Base-by-base conservation (phyloP, 2,113 vertebrate genomes). In the Hydropotes inermis region DNA sequence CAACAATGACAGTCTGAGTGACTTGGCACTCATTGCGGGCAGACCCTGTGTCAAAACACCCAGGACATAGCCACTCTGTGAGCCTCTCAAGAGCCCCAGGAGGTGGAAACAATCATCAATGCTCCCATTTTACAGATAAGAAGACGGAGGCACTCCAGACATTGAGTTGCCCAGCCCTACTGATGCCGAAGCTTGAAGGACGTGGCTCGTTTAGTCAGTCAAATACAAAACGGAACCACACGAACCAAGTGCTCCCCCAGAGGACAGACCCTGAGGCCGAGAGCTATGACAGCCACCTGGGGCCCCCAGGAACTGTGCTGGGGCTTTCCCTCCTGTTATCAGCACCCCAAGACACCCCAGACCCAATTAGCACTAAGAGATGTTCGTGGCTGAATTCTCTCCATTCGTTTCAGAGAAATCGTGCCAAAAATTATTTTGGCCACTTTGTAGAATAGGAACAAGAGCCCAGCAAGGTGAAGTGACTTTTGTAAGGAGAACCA, bases 11-110 rank as follows among this genome's bases (percentile, higher is more conserved):
- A 27, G 58, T 27, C 1, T 3, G 19, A 33, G 0, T 14, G 70
- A 28, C 47, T 1, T 14, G 13, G 70, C 39, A 16, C 45, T 89
- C 45, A 4, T 27, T 14, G 45, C 2, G 2, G 30, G 17, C 83
- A 30, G 19, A 25, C 16, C 23, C 39, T 10, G 3, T 39, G 64
- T 54, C 39, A 28, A 67, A 30, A 52, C 15, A 30, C 7, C 14
- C 5, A 13, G 36, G 21, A 11, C 25, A 21, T 3, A 8, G 27
- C 6, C 3, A 39, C 27, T 1, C 47, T 10, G 0, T 0, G 15
- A 67, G 45, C 15, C 28, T 64, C 36, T 0, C 8, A 16, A 76
- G 83, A 54, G 25, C 43, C 23, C 83, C 19, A 8, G 54, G 67
- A 89, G 39, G 84, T 7, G 1, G 14, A 23, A 16, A 2, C 3